phyloP scores from a whole-genome alignment of 2,797 vertebrate genomes.

The Sebastes ruberrimus region DNA sequence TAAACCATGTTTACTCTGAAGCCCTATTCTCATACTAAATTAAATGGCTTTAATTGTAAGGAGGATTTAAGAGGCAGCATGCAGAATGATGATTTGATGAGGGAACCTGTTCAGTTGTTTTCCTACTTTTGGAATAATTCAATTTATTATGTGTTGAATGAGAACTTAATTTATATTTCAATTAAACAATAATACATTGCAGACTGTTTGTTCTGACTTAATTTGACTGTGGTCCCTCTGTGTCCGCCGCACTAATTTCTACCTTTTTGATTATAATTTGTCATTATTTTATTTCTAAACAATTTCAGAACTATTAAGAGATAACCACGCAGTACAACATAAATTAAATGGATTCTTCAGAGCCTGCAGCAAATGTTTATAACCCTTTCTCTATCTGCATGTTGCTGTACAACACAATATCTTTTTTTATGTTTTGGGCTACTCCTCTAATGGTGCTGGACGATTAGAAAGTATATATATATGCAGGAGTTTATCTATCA shows the following conservation, averaged over 20 bases:
- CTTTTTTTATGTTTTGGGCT: not conserved
- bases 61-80: not conserved
- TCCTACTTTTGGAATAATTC: not conserved
- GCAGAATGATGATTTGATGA: not conserved
- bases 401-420: not conserved
- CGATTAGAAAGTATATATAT: not conserved
- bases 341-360: not conserved
- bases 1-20: conserved; percentile 11
- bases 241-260: not conserved
- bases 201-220: not conserved
- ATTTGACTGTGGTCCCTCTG: not conserved
- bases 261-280: not conserved
- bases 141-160: not conserved
- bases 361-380: not conserved
- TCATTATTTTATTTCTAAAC: not conserved
- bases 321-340: not conserved
- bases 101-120: not conserved
- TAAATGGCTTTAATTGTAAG: not conserved
- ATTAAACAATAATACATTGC: not conserved
- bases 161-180: not conserved
- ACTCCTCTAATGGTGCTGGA: not conserved
- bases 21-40: not conserved
- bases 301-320: not conserved
- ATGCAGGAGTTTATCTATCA: not conserved
- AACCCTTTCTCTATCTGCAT: not conserved